A percentile compares a stretch with the other conserved stretches of the same genome.
These are phyloP conservation scores for Limnephilus rhombicus DNA, from an alignment of 2,888 invertebrate species.

Conservation along the genomic window DNA sequence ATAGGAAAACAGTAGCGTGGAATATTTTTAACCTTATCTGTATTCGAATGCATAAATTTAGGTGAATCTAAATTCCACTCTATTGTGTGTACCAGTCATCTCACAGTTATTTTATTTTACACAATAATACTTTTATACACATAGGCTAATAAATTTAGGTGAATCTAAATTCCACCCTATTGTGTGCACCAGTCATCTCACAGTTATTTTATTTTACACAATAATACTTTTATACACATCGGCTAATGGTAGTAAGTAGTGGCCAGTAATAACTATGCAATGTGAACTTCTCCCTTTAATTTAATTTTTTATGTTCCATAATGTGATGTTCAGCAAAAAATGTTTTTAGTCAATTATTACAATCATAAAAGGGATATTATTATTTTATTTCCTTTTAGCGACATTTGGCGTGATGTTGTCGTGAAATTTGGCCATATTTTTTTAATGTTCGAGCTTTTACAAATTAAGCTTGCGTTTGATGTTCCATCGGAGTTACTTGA, in stretches of 20 bases:
- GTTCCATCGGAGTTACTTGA: not conserved
- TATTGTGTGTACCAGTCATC: too few species aligned
- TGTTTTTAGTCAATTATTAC: not conserved
- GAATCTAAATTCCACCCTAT: too few species aligned
- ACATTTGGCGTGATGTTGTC: not conserved
- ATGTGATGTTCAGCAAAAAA: not conserved
- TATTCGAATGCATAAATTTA: too few species aligned
- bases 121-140: too few species aligned
- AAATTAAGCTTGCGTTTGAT: not conserved
- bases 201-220: too few species aligned
- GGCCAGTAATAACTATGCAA: not conserved
- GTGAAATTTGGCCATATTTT: not conserved
- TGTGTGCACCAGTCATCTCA: too few species aligned
- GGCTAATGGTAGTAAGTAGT: not conserved
- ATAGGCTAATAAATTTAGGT: too few species aligned
- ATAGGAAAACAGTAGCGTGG: too few species aligned
- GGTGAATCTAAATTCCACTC: too few species aligned
- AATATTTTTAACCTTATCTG: too few species aligned
- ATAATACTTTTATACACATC: too few species aligned
- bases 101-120: too few species aligned
- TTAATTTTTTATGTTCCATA: not conserved
- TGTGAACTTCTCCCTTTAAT: not conserved
- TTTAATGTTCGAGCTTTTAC: not conserved
- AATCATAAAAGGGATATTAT: not conserved
- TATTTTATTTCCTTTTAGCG: not conserved